A percentile compares a stretch with the other conserved stretches of the same genome.
These are phyloP conservation scores for Onychomys leucogaster DNA, from an alignment of 2,797 vertebrate genomes.

Conservation along the genomic window DNA sequence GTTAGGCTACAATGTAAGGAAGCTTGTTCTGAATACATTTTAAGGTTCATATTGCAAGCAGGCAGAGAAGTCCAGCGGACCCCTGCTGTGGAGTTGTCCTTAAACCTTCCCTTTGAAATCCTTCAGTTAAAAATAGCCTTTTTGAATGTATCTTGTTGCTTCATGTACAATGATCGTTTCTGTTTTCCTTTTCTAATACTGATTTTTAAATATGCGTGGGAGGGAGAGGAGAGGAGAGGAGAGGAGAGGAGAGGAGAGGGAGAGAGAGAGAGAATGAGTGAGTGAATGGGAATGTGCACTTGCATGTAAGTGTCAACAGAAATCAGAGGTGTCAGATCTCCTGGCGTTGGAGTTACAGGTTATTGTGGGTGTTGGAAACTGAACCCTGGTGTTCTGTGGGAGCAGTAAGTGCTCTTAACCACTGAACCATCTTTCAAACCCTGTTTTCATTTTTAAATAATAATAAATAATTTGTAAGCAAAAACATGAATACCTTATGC, in stretches of 20 bases:
- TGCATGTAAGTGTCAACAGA: not conserved
- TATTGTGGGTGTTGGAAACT: not conserved
- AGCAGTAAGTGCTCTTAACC: not conserved
- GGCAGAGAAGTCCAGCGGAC: no score
- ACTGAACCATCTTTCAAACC: not conserved
- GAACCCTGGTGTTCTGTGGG: not conserved
- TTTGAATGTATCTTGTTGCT: not conserved
- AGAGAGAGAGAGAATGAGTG: no score
- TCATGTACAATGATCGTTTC: not conserved
- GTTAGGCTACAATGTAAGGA: not conserved
- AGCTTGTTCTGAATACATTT: not conserved
- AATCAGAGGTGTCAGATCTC: not conserved
- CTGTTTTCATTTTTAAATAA: not conserved
- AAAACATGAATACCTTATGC: not conserved
- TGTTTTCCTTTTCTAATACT: not conserved
- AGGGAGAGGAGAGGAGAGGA: no score
- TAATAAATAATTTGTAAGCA: not conserved
- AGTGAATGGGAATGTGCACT: not conserved
- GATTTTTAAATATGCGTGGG: not conserved
- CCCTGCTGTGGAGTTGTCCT: accelerated
- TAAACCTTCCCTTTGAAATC: not conserved
- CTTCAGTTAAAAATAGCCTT: not conserved
- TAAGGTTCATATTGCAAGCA: not conserved
- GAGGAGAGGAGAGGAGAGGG: no score
- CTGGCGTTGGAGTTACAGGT: not conserved